Percentiles rank a stretch among this genome's conserved stretches.
Evolutionary conservation across 1,140 invertebrate species (phyloP).

Genomic region (Neodiprion lecontei): DNA sequence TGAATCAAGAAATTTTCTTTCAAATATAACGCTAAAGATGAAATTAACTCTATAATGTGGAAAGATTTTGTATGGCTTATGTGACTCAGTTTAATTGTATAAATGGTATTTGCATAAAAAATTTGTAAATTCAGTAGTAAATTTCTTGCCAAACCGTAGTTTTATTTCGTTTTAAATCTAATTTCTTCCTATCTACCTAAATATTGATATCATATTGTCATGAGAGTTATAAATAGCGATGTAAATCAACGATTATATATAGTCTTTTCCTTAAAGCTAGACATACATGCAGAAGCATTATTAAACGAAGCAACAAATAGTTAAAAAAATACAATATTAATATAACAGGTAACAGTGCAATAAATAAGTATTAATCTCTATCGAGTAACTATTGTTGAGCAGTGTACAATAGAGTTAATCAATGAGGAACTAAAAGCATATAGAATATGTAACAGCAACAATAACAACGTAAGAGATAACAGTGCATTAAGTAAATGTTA

Average conservation of each 20-base stretch:
- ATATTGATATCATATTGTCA: not conserved
- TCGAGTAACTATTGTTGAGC: slow-evolving; percentile 7
- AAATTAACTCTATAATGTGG: too few relatives aligned
- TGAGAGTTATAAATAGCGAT: too few relatives aligned
- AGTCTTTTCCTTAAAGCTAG: too few relatives aligned
- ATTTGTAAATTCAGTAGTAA: not conserved
- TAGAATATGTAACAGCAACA: slow-evolving; percentile 25
- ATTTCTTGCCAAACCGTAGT: not conserved
- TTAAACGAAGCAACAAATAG: slow-evolving; percentile 6
- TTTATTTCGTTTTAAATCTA: not conserved
- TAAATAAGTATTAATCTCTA: slow-evolving; percentile 7
- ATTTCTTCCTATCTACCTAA: not conserved
- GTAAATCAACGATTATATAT: too few relatives aligned
- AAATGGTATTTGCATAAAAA: too few relatives aligned
- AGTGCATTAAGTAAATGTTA: slow-evolving; percentile 14
- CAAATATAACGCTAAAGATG: too few relatives aligned
- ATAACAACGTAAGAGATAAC: slow-evolving; percentile 30
- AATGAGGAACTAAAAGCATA: slow-evolving; percentile 18
- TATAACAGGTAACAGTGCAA: not conserved
- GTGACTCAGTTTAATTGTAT: too few relatives aligned
- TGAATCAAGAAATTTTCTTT: too few relatives aligned
- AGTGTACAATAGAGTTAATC: slow-evolving; percentile 26
- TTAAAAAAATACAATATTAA: slow-evolving; percentile 30
- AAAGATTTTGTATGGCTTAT: too few relatives aligned
- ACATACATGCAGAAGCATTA: not conserved